phyloP scores from a whole-genome alignment of 2,797 vertebrate species.

The Tamandua tetradactyla region DNA sequence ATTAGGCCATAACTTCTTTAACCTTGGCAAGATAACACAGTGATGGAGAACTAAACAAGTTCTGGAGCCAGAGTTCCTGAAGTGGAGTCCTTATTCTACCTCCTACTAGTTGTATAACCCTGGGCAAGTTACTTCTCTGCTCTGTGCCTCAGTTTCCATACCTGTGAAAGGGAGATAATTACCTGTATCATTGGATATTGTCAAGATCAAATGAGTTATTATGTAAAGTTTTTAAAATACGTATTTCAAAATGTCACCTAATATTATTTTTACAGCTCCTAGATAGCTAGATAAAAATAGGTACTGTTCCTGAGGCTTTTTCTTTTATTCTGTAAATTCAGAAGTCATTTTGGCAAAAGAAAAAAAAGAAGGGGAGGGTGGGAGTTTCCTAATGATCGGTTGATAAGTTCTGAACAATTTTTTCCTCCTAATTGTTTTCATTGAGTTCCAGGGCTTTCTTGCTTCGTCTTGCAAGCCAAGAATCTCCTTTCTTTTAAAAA shows the following conservation, averaged over 20 bases:
- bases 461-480: too few species aligned
- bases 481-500: too few species aligned
- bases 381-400: slow-evolving; percentile 30
- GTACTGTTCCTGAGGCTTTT: neutral
- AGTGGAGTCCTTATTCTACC: neutral
- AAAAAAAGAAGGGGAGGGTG: too few species aligned
- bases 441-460: neutral
- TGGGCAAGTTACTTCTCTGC: neutral
- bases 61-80: neutral
- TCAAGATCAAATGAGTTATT: slow-evolving; percentile 16
- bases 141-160: slow-evolving; percentile 22
- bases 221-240: neutral
- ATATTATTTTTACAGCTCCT: slow-evolving; percentile 15
- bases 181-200: neutral
- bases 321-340: slow-evolving; percentile 54
- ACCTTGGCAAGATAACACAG: neutral
- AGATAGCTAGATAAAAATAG: slow-evolving; percentile 42
- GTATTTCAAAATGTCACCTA: slow-evolving; percentile 48
- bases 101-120: neutral
- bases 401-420: slow-evolving; percentile 52
- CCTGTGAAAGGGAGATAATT: neutral
- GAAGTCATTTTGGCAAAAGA: slow-evolving; percentile 39
- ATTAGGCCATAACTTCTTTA: slow-evolving; percentile 43
- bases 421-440: slow-evolving; percentile 50
- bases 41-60: neutral